phyloP scores from a whole-genome alignment of 2,113 vertebrate genomes.

The Oreochromis spilurus region DNA sequence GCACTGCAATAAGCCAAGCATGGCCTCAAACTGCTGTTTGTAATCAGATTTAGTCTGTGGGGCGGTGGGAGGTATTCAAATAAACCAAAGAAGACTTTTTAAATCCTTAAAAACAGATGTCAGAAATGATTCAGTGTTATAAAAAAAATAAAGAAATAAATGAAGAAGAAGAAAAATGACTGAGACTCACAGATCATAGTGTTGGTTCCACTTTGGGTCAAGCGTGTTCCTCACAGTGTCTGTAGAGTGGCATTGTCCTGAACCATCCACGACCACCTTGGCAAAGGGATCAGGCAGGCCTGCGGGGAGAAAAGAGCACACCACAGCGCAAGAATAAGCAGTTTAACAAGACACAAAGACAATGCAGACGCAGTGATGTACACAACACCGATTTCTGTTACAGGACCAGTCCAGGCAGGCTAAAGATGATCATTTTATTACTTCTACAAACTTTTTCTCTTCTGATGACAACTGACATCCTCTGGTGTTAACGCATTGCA shows the following conservation, averaged over 20 bases:
- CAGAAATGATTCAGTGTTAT: neutral
- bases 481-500: neutral
- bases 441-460: neutral
- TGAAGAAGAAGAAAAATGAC: neutral
- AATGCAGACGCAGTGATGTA: neutral
- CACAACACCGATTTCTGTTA: neutral
- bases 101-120: conserved; percentile 9
- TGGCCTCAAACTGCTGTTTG: neutral
- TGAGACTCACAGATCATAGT: conserved; percentile 93
- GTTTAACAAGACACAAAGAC: neutral
- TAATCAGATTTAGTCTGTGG: neutral
- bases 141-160: neutral
- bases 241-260: conserved; percentile 98
- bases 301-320: conserved; percentile 32
- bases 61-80: conserved; percentile 12
- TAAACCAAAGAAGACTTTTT: neutral
- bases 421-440: neutral
- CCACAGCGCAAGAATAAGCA: neutral
- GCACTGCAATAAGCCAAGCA: neutral
- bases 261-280: conserved; percentile 98
- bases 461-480: neutral
- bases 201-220: conserved; percentile 99
- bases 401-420: too few species aligned
- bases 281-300: conserved; percentile 98
- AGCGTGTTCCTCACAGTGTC: conserved; percentile 99